Evolutionary conservation across 2,113 vertebrate genomes (phyloP).

Genomic region (Apistogramma diplotaenia): DNA sequence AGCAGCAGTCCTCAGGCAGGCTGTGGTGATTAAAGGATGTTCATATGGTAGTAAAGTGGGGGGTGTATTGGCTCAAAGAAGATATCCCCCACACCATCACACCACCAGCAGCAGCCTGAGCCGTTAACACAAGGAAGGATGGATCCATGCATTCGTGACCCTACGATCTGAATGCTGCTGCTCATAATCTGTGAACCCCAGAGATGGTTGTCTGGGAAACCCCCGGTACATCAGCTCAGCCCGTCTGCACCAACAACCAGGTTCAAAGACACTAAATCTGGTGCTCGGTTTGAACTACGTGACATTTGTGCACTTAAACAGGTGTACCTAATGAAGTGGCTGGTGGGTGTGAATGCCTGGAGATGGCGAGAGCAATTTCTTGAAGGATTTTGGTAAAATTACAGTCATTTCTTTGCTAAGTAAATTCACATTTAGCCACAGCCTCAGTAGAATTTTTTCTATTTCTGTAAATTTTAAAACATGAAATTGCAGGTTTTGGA

Average conservation of each 20-base stretch:
- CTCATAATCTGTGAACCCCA: not conserved
- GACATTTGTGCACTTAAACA: not conserved
- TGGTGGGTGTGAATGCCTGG: not conserved
- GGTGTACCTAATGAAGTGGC: not conserved
- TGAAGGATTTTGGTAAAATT: not conserved
- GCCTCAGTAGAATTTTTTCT: too few species aligned
- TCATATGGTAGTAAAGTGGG: not conserved
- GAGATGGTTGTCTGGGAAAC: not conserved
- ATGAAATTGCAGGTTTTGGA: not conserved
- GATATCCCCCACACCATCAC: too few species aligned
- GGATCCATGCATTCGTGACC: accelerated
- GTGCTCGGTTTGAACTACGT: not conserved
- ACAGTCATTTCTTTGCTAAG: not conserved
- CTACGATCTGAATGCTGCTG: not conserved
- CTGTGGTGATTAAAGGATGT: accelerated
- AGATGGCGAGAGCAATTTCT: not conserved
- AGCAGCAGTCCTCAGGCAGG: not conserved
- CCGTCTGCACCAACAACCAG: not conserved
- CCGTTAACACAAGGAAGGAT: not conserved
- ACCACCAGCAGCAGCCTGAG: too few species aligned
- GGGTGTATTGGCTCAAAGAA: too few species aligned
- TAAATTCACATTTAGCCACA: not conserved
- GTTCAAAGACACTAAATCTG: not conserved
- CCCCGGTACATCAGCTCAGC: not conserved
- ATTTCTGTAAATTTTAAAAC: not conserved